A percentile compares a stretch with the other conserved stretches of the same genome.
Conservation (phyloP, 2,797 vertebrate genomes). For the Lepus oiostolus region DNA sequence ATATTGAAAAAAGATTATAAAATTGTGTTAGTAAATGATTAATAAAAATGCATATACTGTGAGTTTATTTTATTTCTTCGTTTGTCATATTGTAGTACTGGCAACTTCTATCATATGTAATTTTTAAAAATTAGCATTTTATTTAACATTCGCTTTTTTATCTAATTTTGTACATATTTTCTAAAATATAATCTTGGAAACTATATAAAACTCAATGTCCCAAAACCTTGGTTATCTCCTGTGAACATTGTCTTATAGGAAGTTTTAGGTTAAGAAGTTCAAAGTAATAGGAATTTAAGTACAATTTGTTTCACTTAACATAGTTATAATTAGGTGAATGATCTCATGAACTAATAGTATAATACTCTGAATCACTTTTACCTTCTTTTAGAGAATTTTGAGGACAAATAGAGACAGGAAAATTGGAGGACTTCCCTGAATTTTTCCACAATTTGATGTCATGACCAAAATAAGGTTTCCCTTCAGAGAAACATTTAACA, state of each 20-base stretch:
- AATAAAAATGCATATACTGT: not conserved
- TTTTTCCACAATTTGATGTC: not conserved
- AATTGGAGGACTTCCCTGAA: not conserved
- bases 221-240: not conserved
- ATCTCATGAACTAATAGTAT: not conserved
- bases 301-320: not conserved
- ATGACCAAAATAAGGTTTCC: not conserved
- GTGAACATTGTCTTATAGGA: conserved; percentile 10
- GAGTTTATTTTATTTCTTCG: not conserved
- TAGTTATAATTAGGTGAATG: conserved; percentile 39
- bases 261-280: not conserved
- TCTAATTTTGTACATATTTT: conserved; percentile 23
- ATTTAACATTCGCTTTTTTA: not conserved
- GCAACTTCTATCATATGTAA: not conserved
- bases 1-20: not conserved
- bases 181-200: not conserved
- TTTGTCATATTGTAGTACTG: not conserved
- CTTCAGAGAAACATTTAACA: conserved; percentile 7
- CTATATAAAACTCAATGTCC: not conserved
- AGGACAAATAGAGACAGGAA: not conserved
- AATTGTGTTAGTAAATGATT: not conserved
- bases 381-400: not conserved
- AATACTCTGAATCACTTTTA: not conserved
- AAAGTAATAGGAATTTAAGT: conserved; percentile 42
- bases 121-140: not conserved